phyloP scores from a whole-genome alignment of 2,797 vertebrate genomes.

The Synaphobranchus kaupii region DNA sequence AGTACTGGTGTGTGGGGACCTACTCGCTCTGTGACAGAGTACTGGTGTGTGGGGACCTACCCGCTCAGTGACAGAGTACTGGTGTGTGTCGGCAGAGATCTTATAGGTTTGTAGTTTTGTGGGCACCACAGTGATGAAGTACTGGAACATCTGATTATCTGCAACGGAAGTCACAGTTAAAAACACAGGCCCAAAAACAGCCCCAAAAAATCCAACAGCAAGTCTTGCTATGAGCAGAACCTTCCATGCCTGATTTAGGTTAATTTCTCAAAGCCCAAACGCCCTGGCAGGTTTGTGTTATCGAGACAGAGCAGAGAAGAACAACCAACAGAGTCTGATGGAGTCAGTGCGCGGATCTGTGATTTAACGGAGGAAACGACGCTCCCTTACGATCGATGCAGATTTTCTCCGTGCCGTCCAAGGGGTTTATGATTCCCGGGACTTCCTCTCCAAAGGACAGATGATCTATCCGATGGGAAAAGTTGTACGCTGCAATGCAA shows the following conservation, averaged over 20 bases:
- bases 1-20: not conserved
- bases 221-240: too few relatives aligned
- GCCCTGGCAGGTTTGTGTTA: not conserved
- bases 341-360: not conserved
- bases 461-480: slow-evolving; percentile 97
- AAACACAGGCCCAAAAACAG: not conserved
- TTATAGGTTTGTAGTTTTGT: slow-evolving; percentile 93
- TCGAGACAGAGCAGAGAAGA: too few relatives aligned
- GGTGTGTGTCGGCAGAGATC: slow-evolving; percentile 77
- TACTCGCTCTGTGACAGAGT: not conserved
- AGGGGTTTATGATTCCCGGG: slow-evolving; percentile 89
- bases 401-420: slow-evolving; percentile 97
- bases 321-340: not conserved
- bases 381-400: slow-evolving; percentile 79
- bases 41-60: slow-evolving; percentile 51
- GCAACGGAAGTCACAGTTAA: slow-evolving; percentile 43
- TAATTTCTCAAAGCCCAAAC: not conserved
- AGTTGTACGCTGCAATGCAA: slow-evolving; percentile 86
- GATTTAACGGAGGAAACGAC: not conserved
- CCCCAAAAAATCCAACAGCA: not conserved
- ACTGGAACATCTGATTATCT: slow-evolving; percentile 99
- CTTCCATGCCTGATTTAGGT: not conserved
- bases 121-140: slow-evolving; percentile 98
- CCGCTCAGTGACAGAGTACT: slow-evolving; percentile 76
- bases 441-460: slow-evolving; percentile 94